Evolutionary conservation across 2,113 vertebrate genomes (phyloP).

Genomic region (Lutjanus erythropterus): DNA sequence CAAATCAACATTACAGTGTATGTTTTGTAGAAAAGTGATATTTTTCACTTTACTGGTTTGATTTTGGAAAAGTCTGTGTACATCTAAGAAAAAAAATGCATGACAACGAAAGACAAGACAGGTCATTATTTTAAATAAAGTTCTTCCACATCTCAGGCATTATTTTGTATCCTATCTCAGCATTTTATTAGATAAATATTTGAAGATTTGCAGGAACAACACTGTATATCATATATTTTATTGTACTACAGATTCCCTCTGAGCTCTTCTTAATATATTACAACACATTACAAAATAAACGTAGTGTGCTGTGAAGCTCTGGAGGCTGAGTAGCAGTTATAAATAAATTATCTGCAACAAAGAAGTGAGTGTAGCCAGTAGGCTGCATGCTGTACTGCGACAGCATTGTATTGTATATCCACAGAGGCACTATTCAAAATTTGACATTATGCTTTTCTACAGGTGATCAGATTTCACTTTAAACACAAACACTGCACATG

Average conservation of each 20-base stretch:
- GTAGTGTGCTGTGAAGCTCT: neutral
- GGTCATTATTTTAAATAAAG: no score
- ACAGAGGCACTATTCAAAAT: neutral
- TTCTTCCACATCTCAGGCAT: neutral
- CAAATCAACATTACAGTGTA: neutral
- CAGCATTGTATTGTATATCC: neutral
- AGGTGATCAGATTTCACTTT: neutral
- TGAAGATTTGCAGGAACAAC: neutral
- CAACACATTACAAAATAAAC: neutral
- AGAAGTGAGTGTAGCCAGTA: neutral
- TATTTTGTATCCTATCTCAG: neutral
- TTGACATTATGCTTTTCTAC: neutral
- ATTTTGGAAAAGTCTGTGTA: neutral
- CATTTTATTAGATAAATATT: neutral
- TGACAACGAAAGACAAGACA: no score
- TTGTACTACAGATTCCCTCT: neutral
- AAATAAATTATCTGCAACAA: neutral
- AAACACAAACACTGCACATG: neutral
- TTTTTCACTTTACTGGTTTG: neutral
- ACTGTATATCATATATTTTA: no score
- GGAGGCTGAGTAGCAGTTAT: neutral
- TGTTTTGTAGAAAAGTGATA: conserved; percentile 10
- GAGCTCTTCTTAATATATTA: neutral
- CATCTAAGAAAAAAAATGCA: conserved; percentile 7
- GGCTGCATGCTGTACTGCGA: conserved; percentile 7